A percentile compares a stretch with the other conserved stretches of the same genome.
Evolutionary conservation across 2,797 vertebrate species (phyloP).

Genomic region (Etheostoma nigrum): DNA sequence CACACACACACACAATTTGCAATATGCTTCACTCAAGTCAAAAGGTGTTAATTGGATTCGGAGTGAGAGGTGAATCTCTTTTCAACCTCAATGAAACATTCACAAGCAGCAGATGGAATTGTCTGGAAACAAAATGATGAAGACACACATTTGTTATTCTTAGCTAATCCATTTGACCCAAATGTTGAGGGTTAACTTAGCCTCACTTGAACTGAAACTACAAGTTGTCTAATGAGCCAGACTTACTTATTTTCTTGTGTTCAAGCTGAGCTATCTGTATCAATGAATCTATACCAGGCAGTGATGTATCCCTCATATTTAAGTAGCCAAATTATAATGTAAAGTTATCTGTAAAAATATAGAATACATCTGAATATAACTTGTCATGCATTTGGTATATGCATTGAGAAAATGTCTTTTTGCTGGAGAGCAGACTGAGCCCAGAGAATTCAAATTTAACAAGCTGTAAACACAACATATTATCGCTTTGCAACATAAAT

Average conservation of each 20-base stretch:
- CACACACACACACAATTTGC: background rate
- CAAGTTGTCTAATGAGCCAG: constrained; percentile 8
- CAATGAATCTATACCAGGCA: background rate
- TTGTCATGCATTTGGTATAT: background rate
- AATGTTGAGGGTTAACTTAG: constrained; percentile 4
- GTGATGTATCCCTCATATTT: background rate
- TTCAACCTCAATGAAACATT: constrained; percentile 39
- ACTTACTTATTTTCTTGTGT: background rate
- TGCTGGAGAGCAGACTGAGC: background rate
- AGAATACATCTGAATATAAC: no score
- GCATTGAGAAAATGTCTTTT: background rate
- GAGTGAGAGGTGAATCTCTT: constrained; percentile 29
- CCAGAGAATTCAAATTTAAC: no score
- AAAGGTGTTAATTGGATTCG: constrained; percentile 63
- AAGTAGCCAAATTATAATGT: background rate
- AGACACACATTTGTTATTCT: constrained; percentile 27
- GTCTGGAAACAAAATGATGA: constrained; percentile 28
- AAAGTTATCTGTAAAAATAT: background rate
- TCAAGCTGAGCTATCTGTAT: background rate
- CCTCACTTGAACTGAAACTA: constrained; percentile 12
- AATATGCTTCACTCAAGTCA: constrained; percentile 25
- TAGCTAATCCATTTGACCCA: constrained; percentile 35
- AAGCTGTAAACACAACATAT: background rate
- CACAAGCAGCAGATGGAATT: constrained; percentile 22
- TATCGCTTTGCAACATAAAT: background rate